Conservation (phyloP, 2,888 invertebrate genomes). For the Parthenolecanium corni region DNA sequence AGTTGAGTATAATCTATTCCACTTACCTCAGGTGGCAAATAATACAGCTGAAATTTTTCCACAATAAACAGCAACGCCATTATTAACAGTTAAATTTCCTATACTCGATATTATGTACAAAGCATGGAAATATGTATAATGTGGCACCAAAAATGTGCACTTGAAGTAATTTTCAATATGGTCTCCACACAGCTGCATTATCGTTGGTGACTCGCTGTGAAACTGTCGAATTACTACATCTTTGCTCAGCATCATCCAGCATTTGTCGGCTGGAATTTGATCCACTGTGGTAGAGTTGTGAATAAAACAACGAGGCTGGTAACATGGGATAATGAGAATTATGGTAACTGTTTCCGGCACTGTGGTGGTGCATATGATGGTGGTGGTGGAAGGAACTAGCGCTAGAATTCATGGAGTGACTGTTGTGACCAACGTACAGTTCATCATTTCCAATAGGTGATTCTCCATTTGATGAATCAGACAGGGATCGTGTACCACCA, state of each 20-base stretch:
- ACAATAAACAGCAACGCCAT: too few relatives aligned
- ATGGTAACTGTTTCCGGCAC: conserved; percentile 13
- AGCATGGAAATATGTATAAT: too few relatives aligned
- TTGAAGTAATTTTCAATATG: conserved; percentile 7
- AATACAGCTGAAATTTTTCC: too few relatives aligned
- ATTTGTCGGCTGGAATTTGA: conserved; percentile 10
- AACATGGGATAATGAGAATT: conserved; percentile 28
- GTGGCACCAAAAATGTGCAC: too few relatives aligned
- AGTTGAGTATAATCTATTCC: too few relatives aligned
- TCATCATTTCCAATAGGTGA: conserved; percentile 33
- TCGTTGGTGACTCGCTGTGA: conserved; percentile 23
- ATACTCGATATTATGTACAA: too few relatives aligned
- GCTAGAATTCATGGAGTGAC: not conserved
- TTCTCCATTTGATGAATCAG: conserved; percentile 55
- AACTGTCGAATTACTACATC: conserved; percentile 7
- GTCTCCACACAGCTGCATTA: conserved; percentile 24
- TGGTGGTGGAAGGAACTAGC: conserved; percentile 1
- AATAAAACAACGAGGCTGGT: conserved; percentile 25
- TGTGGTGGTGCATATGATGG: conserved; percentile 12
- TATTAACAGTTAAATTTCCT: too few relatives aligned
- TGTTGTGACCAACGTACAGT: conserved; percentile 5
- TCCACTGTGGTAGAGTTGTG: conserved; percentile 26
- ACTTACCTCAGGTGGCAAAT: too few relatives aligned
- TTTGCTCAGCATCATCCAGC: conserved; percentile 17
- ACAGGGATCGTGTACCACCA: conserved; percentile 58